phyloP scores from a whole-genome alignment of 1,140 invertebrate species.

The Diuraphis noxia region DNA sequence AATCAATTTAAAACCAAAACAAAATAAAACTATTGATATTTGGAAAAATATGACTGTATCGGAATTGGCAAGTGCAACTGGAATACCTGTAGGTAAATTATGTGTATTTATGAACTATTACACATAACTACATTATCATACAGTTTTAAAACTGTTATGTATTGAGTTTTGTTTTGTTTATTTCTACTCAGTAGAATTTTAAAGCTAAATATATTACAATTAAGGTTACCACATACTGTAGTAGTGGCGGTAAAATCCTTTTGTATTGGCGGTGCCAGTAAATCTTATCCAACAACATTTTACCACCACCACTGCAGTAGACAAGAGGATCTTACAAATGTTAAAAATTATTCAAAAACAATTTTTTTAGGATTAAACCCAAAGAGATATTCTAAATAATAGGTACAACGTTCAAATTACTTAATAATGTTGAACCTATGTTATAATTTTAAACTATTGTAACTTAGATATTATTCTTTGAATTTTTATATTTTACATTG shows the following conservation, averaged over 20 bases:
- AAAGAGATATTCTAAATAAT: background rate
- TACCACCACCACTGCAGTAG: too few species aligned
- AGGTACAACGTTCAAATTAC: too few species aligned
- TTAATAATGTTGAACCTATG: background rate
- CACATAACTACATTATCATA: background rate
- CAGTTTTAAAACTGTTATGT: background rate
- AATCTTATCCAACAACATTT: too few species aligned
- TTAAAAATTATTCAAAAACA: background rate
- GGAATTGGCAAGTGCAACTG: constrained; percentile 69
- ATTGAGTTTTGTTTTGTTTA: background rate
- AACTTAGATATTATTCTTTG: background rate
- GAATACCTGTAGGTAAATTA: constrained; percentile 60
- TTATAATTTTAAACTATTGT: background rate
- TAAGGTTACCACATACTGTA: background rate
- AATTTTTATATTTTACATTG: background rate
- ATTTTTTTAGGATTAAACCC: background rate
- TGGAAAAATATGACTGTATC: constrained; percentile 79
- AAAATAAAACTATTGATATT: constrained; percentile 65
- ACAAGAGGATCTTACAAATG: too few species aligned
- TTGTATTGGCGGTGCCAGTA: too few species aligned
- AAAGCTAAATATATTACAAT: background rate
- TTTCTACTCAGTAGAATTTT: background rate
- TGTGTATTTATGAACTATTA: background rate
- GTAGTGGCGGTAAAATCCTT: too few species aligned
- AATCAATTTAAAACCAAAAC: constrained; percentile 56